A percentile compares a stretch with the other conserved stretches of the same genome.
These are phyloP conservation scores for Drosophila mimetica DNA, from an alignment of 2,888 invertebrate species.

Conservation along the genomic window DNA sequence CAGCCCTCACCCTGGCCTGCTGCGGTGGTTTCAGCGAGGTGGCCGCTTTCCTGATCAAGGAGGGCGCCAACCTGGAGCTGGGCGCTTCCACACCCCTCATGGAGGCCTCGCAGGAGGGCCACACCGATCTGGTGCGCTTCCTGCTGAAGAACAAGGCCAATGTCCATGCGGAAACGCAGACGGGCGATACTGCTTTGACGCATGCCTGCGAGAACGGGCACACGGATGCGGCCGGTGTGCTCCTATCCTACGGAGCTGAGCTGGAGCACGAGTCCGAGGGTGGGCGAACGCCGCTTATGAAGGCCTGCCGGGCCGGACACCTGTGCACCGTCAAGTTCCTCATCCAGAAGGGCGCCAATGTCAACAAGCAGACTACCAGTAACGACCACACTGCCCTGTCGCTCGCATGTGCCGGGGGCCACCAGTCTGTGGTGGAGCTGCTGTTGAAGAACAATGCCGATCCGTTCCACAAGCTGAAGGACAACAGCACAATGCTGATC, in stretches of 20 bases:
- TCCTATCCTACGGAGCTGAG: slow-evolving; percentile 95
- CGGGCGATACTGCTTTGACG: slow-evolving; percentile 97
- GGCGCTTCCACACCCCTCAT: slow-evolving; percentile 98
- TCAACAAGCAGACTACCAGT: slow-evolving; percentile 94
- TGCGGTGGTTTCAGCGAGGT: slow-evolving; percentile 98
- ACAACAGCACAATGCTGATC: slow-evolving; percentile 99
- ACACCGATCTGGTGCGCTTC: slow-evolving; percentile 94
- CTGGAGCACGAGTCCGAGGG: slow-evolving; percentile 98
- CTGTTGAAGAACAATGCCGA: slow-evolving; percentile 96
- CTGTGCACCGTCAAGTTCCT: slow-evolving; percentile 98
- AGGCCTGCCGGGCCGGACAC: slow-evolving; percentile 98
- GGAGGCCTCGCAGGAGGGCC: slow-evolving; percentile 99
- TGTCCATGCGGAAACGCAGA: slow-evolving; percentile 97
- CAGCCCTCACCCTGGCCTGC: slow-evolving; percentile 96
- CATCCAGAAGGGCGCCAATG: slow-evolving; percentile 93
- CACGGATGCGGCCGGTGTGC: slow-evolving; percentile 97
- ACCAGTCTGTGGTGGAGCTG: slow-evolving; percentile 96
- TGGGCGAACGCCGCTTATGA: slow-evolving; percentile 98
- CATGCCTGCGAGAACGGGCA: slow-evolving; percentile 99
- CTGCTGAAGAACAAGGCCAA: slow-evolving; percentile 93
- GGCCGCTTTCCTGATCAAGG: slow-evolving; percentile 96
- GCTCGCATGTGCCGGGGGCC: slow-evolving; percentile 98
- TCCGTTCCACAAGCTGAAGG: slow-evolving; percentile 98
- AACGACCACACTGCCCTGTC: slow-evolving; percentile 99
- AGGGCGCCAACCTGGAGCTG: slow-evolving; percentile 96